A percentile compares a stretch with the other conserved stretches of the same genome.
Evolutionary conservation across 2,888 invertebrate genomes (phyloP).

Genomic region (Volucella inflata): DNA sequence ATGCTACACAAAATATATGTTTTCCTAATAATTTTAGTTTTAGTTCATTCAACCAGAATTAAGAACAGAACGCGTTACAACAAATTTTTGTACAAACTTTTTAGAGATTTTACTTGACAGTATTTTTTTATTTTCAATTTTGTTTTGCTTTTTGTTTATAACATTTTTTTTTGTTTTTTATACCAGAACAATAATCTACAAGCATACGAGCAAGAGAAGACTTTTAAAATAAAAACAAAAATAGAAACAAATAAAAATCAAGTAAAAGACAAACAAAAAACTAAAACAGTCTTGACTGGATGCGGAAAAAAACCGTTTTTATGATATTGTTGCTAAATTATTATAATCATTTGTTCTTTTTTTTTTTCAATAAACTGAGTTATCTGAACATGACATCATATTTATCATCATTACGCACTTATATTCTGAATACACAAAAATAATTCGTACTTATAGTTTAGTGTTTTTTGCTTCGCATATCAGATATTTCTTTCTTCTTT

Average conservation of each 20-base stretch:
- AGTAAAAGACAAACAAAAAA: background rate
- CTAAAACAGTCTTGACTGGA: constrained; percentile 21
- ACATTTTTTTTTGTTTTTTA: constrained; percentile 12
- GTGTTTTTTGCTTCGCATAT: constrained; percentile 43
- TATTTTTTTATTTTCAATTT: constrained; percentile 58
- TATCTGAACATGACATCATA: constrained; percentile 70
- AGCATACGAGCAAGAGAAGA: constrained; percentile 65
- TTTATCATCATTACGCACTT: constrained; percentile 69
- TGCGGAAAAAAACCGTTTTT: constrained; percentile 19
- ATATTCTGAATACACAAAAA: constrained; percentile 24
- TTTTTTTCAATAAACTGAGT: too few relatives aligned
- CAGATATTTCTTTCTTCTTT: constrained; percentile 19
- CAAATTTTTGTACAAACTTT: constrained; percentile 75
- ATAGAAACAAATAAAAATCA: background rate
- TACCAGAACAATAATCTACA: constrained; percentile 70
- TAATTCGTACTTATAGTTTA: constrained; percentile 71
- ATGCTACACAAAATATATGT: constrained; percentile 69
- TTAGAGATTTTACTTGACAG: constrained; percentile 74
- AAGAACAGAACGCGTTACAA: constrained; percentile 58
- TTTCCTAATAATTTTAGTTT: constrained; percentile 74
- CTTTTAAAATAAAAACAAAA: constrained; percentile 13
- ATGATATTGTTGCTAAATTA: constrained; percentile 57
- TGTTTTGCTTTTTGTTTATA: constrained; percentile 45
- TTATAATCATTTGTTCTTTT: constrained; percentile 18
- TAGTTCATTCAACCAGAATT: constrained; percentile 54